A percentile compares a stretch with the other conserved stretches of the same genome.
These are phyloP conservation scores for Polydrusus cervinus DNA, from an alignment of 2,888 invertebrate species.

Conservation along the genomic window DNA sequence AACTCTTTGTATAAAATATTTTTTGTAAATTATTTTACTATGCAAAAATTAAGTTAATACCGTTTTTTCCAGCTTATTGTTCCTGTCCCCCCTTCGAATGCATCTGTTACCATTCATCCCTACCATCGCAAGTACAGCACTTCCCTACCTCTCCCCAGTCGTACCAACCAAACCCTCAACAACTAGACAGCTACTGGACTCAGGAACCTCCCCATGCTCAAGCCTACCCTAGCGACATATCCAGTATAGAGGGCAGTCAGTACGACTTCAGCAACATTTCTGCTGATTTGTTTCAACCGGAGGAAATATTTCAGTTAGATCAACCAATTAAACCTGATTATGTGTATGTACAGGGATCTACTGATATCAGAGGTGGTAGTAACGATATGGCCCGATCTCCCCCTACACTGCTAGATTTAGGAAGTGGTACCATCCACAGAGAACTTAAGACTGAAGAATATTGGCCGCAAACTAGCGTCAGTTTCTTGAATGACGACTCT, in stretches of 20 bases:
- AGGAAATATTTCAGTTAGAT: constrained; percentile 85
- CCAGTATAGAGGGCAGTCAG: constrained; percentile 64
- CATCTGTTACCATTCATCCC: constrained; percentile 73
- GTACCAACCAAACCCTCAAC: constrained; percentile 61
- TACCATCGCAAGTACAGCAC: constrained; percentile 63
- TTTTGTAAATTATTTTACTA: no score
- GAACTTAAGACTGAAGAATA: constrained; percentile 77
- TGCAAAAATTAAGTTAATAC: no score
- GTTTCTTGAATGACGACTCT: constrained; percentile 72
- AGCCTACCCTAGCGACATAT: constrained; percentile 65
- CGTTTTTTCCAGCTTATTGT: constrained; percentile 74
- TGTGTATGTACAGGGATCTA: constrained; percentile 69
- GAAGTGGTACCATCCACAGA: constrained; percentile 80
- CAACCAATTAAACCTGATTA: constrained; percentile 82
- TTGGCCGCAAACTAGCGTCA: constrained; percentile 74
- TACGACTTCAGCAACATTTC: constrained; percentile 78
- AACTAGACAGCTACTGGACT: constrained; percentile 66
- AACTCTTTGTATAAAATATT: constrained; percentile 12
- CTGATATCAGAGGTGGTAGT: constrained; percentile 61
- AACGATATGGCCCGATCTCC: constrained; percentile 75
- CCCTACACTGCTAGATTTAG: constrained; percentile 81
- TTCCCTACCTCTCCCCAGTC: constrained; percentile 60
- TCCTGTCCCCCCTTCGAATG: constrained; percentile 86
- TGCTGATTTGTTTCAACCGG: constrained; percentile 83
- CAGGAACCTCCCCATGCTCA: constrained; percentile 70